Conservation (phyloP, 2,797 vertebrate genomes). For the Pipistrellus nathusii region DNA sequence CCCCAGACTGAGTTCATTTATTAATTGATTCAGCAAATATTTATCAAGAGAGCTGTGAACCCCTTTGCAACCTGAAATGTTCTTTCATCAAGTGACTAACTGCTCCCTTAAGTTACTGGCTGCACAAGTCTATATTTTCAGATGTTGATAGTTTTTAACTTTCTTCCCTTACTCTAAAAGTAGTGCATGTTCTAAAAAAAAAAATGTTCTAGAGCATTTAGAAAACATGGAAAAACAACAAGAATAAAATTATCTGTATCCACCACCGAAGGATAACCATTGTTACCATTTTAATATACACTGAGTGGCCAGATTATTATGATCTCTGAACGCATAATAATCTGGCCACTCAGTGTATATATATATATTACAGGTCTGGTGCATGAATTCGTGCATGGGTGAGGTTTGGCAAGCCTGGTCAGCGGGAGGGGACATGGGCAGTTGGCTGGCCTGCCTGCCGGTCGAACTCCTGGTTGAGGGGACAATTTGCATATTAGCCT, state of each 20-base stretch:
- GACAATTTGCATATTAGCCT: too few relatives aligned
- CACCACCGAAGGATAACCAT: neutral
- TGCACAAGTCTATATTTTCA: neutral
- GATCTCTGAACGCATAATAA: too few relatives aligned
- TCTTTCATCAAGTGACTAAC: constrained; percentile 38
- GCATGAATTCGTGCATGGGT: too few relatives aligned
- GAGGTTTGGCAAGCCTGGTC: too few relatives aligned
- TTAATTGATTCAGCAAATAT: constrained; percentile 73
- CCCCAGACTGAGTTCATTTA: constrained; percentile 43
- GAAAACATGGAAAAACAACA: neutral
- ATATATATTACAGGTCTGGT: too few relatives aligned
- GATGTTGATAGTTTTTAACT: neutral
- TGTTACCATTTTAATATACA: neutral
- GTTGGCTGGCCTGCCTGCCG: too few relatives aligned
- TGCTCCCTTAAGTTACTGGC: neutral
- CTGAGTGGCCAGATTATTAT: too few relatives aligned
- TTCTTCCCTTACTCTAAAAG: neutral
- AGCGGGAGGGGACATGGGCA: too few relatives aligned
- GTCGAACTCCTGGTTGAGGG: too few relatives aligned
- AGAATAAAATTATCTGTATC: neutral
- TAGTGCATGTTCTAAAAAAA: neutral
- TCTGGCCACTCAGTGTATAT: too few relatives aligned
- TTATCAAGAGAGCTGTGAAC: constrained; percentile 69
- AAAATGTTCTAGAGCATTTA: neutral
- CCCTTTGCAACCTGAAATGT: constrained; percentile 35